Evolutionary conservation across 1,140 invertebrate species (phyloP), one percentile per base, ranked within the genome.

Genomic region (Trichoplusia ni): DNA sequence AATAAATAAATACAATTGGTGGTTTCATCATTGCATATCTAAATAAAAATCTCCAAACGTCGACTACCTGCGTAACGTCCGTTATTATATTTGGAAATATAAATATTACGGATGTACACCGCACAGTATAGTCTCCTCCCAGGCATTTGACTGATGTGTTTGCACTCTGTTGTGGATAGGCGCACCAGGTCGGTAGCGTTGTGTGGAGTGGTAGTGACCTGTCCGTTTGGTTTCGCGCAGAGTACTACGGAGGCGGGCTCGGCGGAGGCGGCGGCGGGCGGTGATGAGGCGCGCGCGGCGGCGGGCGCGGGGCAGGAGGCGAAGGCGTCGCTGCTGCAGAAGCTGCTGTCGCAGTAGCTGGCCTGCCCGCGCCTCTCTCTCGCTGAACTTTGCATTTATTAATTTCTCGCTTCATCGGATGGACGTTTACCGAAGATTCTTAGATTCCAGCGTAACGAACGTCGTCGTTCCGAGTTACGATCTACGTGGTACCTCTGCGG

Each of bases 291-390:
- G 76, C 51, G 59, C 61, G 69, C 35, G 49, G 60, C 14, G 59
- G 54, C 49, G 59, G 44, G 35, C 56, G 66, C 29, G 63, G 31
- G 35, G 60, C 93, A n/a, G 93, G 94, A 92, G 92, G 92, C 78
- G 65, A 95, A 94, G 80, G 94, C 94, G 59, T 95, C 94, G 75
- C 90, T 95, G 81, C 91, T 96, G 75, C 94, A 95, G 91, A 95
- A 95, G 86, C 91, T 95, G 79, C 89, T 96, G 78, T 96, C 95
- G 69, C 95, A 95, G 92, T 95, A n/a, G n/a, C n/a, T n/a, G 93
- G 94, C n/a, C 64, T 46, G 38, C 51, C 44, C 61, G 31, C 25
- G 25, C 51, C 56, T 42, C 56, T 60, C 59, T 47, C 38, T 49
- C 64, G 66, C 56, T 68, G 63, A 71, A 51, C n/a, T 66, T 67